phyloP scores from a whole-genome alignment of 2,888 invertebrate species.

The Bombyx huttoni region DNA sequence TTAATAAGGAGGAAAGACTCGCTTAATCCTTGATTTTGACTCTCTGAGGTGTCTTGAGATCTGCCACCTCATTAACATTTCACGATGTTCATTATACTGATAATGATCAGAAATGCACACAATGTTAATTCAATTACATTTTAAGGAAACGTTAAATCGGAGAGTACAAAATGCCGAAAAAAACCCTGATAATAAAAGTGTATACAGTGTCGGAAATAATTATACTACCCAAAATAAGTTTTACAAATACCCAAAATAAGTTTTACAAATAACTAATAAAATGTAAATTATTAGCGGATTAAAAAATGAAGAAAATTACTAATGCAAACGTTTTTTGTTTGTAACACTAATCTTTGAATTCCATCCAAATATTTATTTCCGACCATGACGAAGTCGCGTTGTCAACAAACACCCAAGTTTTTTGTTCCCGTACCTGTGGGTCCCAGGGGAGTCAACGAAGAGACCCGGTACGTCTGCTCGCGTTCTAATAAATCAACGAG shows the following conservation, averaged over 20 bases:
- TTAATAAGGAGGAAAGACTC: slow-evolving; percentile 33
- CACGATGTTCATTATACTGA: background rate
- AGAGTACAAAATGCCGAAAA: too few relatives aligned
- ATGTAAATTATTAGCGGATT: too few relatives aligned
- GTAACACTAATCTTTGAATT: slow-evolving; percentile 9
- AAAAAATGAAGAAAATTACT: background rate
- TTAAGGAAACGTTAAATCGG: too few relatives aligned
- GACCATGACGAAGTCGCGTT: slow-evolving; percentile 40
- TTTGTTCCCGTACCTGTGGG: slow-evolving; percentile 39
- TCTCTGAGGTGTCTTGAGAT: slow-evolving; percentile 7
- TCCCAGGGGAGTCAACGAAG: slow-evolving; percentile 18
- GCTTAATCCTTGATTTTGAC: slow-evolving; percentile 36
- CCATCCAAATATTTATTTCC: slow-evolving; percentile 21
- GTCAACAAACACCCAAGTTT: slow-evolving; percentile 63
- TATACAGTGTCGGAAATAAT: too few relatives aligned
- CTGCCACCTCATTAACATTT: slow-evolving; percentile 22
- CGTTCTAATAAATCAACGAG: slow-evolving; percentile 54
- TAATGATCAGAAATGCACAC: background rate
- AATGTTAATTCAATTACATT: background rate
- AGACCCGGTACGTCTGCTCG: slow-evolving; percentile 37
- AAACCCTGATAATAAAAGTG: too few relatives aligned
- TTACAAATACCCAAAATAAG: too few relatives aligned
- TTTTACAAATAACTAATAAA: too few relatives aligned
- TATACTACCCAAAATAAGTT: too few relatives aligned
- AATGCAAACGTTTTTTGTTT: background rate